A percentile compares a stretch with the other conserved stretches of the same genome.
phyloP scores from a whole-genome alignment of 2,888 invertebrate species.

The Priocnemis perturbator region DNA sequence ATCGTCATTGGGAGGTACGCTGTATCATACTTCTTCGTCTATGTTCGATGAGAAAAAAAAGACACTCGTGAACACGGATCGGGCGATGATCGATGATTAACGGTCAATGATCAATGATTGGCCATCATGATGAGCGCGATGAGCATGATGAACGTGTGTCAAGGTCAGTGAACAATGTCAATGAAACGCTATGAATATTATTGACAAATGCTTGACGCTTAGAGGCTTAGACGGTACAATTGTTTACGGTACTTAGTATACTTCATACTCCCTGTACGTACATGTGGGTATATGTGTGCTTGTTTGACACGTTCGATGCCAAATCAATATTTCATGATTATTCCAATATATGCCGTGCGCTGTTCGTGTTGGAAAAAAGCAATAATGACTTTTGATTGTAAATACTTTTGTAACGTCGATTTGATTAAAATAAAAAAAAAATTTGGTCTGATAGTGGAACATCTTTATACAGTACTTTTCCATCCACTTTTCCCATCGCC shows the following conservation, averaged over 20 bases:
- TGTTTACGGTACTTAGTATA: conserved; percentile 7
- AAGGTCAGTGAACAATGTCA: conserved; percentile 9
- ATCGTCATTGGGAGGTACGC: neutral
- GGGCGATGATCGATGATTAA: conserved; percentile 17
- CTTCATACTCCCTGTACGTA: neutral
- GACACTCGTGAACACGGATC: conserved; percentile 18
- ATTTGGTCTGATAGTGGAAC: too few relatives aligned
- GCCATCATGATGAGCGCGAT: neutral
- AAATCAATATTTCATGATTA: too few relatives aligned
- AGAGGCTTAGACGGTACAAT: conserved; percentile 38
- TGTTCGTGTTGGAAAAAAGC: too few relatives aligned
- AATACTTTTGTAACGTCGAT: too few relatives aligned
- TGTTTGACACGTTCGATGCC: neutral
- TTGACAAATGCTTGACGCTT: conserved; percentile 38
- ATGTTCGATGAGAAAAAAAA: too few relatives aligned
- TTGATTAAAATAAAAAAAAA: too few relatives aligned
- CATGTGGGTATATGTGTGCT: conserved; percentile 3
- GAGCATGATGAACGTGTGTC: conserved; percentile 1
- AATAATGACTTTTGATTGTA: too few relatives aligned
- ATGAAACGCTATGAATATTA: conserved; percentile 32
- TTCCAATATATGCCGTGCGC: too few relatives aligned
- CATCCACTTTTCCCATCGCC: too few relatives aligned
- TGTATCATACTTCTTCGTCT: too few relatives aligned
- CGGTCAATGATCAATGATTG: neutral
- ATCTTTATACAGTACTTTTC: too few relatives aligned